Evolutionary conservation across 1,140 invertebrate species (phyloP).

Genomic region (Tetranychus cinnabarinus): DNA sequence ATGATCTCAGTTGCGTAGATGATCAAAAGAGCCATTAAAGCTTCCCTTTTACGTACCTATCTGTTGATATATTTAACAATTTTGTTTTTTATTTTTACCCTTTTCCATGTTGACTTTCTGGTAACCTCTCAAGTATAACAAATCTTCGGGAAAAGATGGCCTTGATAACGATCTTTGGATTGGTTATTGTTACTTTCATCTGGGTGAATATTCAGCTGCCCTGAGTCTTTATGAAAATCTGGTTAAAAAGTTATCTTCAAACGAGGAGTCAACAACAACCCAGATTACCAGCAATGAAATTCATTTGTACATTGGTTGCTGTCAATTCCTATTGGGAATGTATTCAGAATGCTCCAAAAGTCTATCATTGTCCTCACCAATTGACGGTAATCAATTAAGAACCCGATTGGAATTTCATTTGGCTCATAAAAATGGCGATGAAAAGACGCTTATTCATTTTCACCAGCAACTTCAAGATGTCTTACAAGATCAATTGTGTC

Average conservation of each 20-base stretch:
- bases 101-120: not conserved
- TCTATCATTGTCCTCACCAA: constrained; percentile 17
- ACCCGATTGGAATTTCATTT: constrained; percentile 72
- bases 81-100: not conserved
- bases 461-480: constrained; percentile 63
- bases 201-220: constrained; percentile 72
- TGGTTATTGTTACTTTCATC: constrained; percentile 79
- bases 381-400: constrained; percentile 22
- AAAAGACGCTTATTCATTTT: constrained; percentile 49
- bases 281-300: constrained; percentile 10
- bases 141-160: constrained; percentile 29
- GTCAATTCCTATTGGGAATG: constrained; percentile 81
- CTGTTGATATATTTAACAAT: not conserved
- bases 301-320: constrained; percentile 62
- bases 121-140: constrained; percentile 24
- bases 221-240: constrained; percentile 35
- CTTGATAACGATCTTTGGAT: constrained; percentile 50
- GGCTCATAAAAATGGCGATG: constrained; percentile 74
- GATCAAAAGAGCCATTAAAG: not conserved
- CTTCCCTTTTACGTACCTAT: not conserved
- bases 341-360: constrained; percentile 36
- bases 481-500: constrained; percentile 76
- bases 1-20: not conserved
- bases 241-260: not conserved
- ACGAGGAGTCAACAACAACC: constrained; percentile 16